A percentile compares a stretch with the other conserved stretches of the same genome.
These are phyloP conservation scores for Corydoras sp. DNA, from an alignment of 2,113 vertebrate genomes.

Conservation along the genomic window DNA sequence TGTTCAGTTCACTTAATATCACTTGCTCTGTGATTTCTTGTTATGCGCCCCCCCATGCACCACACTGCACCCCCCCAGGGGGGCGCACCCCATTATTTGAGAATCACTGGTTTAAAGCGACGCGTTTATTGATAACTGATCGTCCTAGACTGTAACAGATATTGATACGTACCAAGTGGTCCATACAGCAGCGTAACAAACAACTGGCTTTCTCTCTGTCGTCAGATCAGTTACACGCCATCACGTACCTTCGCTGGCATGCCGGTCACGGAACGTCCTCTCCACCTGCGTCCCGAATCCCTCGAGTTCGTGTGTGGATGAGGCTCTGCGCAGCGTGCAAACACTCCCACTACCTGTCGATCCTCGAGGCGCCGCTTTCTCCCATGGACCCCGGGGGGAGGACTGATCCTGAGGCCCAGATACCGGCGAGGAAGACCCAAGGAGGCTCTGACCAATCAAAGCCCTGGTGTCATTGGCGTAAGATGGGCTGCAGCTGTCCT, in stretches of 20 bases:
- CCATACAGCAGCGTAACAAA: too few species aligned
- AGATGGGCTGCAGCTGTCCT: conserved; percentile 86
- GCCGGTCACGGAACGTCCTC: conserved; percentile 82
- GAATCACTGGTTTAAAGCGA: too few species aligned
- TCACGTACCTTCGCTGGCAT: conserved; percentile 89
- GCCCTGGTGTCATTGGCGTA: conserved; percentile 91
- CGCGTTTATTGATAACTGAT: too few species aligned
- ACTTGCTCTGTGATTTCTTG: too few species aligned
- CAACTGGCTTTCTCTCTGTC: too few species aligned
- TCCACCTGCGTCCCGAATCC: conserved; percentile 79
- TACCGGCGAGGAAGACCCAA: conserved; percentile 77
- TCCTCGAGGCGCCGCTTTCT: conserved; percentile 73
- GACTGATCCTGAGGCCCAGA: conserved; percentile 92
- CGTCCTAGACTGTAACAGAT: too few species aligned
- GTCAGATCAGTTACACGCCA: too few species aligned
- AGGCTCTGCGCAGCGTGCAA: conserved; percentile 86
- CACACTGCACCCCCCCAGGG: too few species aligned
- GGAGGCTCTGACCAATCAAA: conserved; percentile 79
- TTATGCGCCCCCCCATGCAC: too few species aligned
- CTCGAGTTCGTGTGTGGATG: conserved; percentile 91
- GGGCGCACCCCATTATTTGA: too few species aligned
- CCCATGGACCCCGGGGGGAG: conserved; percentile 86
- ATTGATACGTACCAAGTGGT: too few species aligned
- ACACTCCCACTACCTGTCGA: conserved; percentile 66
- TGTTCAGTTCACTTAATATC: too few species aligned